Evolutionary conservation across 2,888 invertebrate species (phyloP), one percentile per base, ranked within the genome.

Genomic region (Serripes groenlandicus): DNA sequence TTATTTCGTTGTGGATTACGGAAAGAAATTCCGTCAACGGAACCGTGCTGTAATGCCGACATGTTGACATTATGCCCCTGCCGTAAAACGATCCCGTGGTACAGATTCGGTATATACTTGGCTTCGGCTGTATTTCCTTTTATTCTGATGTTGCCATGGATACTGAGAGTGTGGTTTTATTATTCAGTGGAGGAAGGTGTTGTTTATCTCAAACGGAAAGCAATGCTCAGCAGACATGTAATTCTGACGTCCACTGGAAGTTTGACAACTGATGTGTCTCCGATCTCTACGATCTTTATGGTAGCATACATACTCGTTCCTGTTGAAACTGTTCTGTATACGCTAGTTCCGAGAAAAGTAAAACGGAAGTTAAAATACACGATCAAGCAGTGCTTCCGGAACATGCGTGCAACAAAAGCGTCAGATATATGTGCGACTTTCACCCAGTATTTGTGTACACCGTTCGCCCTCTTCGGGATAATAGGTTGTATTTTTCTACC

Each of bases 111-210:
- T 1, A 70, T 42, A 2, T 42, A 54, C 15, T 2, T 85, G 0
- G 74, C 78, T 73, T 28, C 54, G 23, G 52, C 42, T 3, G 21
- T 78, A 21, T 23, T 76, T 21, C 52, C 54, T 4, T 23, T 49
- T 35, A 37, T 78, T n/a, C 7, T 75, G 15, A 28, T 49, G 7
- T 62, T 32, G 2, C 84, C 84, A 7, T 85, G 81, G 84, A n/a
- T 81, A 35, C 32, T 81, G 2, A 69, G 84, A 28, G 30, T 85
- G 3, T 85, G 72, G 75, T 85, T 81, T 62, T 85, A 76, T 32
- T 81, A 81, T 58, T 18, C 42, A 28, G 28, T 75, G 23, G 84
- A 85, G 56, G 49, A 75, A 3, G 64, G 54, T 34, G 49, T 52
- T 28, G 54, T 75, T n/a, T n/a, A 54, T 11, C 18, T 56, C 9